These are phyloP conservation scores for Oenanthe oenanthe DNA, from an alignment of 2,113 vertebrate genomes.

Conservation along the genomic window DNA sequence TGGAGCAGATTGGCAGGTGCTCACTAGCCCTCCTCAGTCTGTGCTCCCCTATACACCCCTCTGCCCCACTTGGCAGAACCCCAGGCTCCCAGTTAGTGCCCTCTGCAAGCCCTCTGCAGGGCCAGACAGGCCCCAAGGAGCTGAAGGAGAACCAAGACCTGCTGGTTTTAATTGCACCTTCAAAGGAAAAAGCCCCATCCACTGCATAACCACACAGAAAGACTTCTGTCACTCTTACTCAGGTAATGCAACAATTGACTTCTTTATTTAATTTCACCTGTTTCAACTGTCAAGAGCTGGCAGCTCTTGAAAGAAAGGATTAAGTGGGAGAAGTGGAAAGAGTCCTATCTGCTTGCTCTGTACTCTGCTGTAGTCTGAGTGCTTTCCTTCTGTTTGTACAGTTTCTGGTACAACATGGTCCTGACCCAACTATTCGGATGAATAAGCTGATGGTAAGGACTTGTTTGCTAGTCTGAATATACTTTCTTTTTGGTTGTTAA, in stretches of 20 bases:
- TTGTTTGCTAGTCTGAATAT: background rate
- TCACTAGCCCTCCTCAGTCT: background rate
- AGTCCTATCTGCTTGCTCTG: conserved; percentile 24
- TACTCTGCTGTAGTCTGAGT: background rate
- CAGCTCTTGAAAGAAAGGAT: conserved; percentile 49
- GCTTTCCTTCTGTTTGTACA: conserved; percentile 45
- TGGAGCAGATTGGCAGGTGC: accelerated
- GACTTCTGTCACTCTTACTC: background rate
- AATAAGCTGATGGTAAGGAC: background rate
- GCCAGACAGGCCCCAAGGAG: background rate
- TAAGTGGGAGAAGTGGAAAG: conserved; percentile 20
- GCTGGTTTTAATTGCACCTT: background rate
- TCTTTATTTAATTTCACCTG: conserved; percentile 27
- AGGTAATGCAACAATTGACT: background rate
- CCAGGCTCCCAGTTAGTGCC: accelerated
- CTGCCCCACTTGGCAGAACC: background rate
- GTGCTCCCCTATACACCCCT: background rate
- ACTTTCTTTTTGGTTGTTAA: background rate
- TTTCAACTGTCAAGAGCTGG: conserved; percentile 26
- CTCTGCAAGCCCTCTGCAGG: background rate
- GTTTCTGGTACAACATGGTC: conserved; percentile 28
- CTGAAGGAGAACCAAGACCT: background rate
- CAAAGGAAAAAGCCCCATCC: background rate
- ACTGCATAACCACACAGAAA: background rate
- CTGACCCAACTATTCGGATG: background rate